Evolutionary conservation across 1,140 invertebrate species (phyloP), one percentile per base, ranked within the genome.

Genomic region (Zophobas atratus): DNA sequence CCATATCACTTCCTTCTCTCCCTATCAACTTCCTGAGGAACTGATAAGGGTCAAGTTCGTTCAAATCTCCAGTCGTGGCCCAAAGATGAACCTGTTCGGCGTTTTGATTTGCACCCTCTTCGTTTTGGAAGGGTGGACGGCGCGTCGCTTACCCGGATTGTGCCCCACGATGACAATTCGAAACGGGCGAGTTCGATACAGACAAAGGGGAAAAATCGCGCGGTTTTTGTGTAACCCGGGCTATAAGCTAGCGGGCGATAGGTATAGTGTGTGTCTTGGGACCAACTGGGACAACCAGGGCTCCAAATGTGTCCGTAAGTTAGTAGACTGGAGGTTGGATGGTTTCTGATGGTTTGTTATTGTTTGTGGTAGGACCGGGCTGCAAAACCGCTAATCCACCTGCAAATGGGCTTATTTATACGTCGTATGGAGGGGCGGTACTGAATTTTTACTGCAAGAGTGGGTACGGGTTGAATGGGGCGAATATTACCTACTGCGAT

Each of bases 401-500:
- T 5, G 79, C 85, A 3, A 90, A 93, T 78, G 89, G 89, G 0
- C 78, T 91, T 1, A 83, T 88, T 5, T 86, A 88, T 1, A 72
- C 84, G 0, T 88, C 87, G 8, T 88, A 89, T 75, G 79, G 86
- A 1, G 88, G 89, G 0, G 91, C 90, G 0, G 89, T 92, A 78
- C 79, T 92, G 1, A 88, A 89, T 76, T 92, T 90, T 79, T 91
- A 91, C 82, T 94, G 93, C 79, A 86, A 90, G 72, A 90, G 92
- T 0, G 90, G 90, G 0, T 91, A 90, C 81, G 78, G 85, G 20
- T 82, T 93, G 6, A 81, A 88, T 0, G 92, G 92, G 0, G 86
- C 88, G 0, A 20, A 84, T 0, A 87, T 87, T 43, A 86, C 92
- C 49, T 93, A 90, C 84, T 94, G 93, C 83, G 89, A 93, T 79